A percentile compares a stretch with the other conserved stretches of the same genome.
Conservation (phyloP, 37 sponge, comb jelly and placozoan species). For the Bolinopsis microptera region DNA sequence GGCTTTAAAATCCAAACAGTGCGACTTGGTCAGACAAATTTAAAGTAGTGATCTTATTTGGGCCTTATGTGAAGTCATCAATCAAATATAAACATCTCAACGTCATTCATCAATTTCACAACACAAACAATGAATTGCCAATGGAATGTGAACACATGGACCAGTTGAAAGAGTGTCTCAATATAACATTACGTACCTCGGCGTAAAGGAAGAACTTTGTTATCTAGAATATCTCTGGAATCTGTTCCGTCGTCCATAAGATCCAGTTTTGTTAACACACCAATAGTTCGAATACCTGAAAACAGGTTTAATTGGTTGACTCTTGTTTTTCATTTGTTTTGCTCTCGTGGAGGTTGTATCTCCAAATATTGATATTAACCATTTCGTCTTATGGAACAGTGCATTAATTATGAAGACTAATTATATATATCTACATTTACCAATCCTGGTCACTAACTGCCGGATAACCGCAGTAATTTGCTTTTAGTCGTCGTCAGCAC, state of each 20-base stretch:
- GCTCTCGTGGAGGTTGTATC: too few species aligned
- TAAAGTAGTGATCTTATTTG: not conserved
- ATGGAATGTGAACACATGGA: too few species aligned
- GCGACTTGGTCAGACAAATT: not conserved
- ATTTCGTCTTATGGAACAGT: too few species aligned
- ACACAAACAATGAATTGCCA: not conserved
- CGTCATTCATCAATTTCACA: not conserved
- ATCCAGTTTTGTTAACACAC: slow-evolving; percentile 97
- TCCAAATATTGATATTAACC: too few species aligned
- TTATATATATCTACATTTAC: too few species aligned
- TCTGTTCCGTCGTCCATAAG: slow-evolving; percentile 99
- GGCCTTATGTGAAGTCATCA: not conserved
- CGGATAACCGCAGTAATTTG: too few species aligned
- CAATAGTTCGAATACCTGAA: slow-evolving; percentile 70
- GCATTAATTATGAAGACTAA: too few species aligned
- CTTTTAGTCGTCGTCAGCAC: too few species aligned
- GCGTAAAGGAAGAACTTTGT: slow-evolving; percentile 86
- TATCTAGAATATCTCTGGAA: slow-evolving; percentile 90
- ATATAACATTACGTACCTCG: slow-evolving; percentile 71
- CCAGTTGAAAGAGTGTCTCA: too few species aligned
- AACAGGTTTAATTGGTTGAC: too few species aligned
- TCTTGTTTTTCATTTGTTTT: not conserved
- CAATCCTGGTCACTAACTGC: too few species aligned
- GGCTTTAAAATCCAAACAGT: not conserved
- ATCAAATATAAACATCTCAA: not conserved